phyloP scores from a whole-genome alignment of 2,113 vertebrate genomes.

The rat (Rattus norvegicus) region GRCr8 NC_086029.1:14476001-14476500 shows the following conservation, averaged over 20 bases:
- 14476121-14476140: background rate
- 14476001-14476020: background rate
- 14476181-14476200: background rate
- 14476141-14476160: background rate
- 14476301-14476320: background rate
- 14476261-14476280: background rate
- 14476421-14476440: background rate
- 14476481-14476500: background rate
- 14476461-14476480: background rate
- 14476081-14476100: background rate
- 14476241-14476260: background rate
- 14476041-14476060: background rate
- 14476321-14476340: background rate
- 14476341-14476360: background rate
- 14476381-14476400: background rate
- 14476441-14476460: background rate
- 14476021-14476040: background rate
- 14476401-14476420: background rate
- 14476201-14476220: background rate
- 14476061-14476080: background rate
- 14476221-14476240: background rate
- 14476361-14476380: no score
- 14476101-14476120: background rate
- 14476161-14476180: background rate
- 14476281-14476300: background rate